Evolutionary conservation across 2,797 vertebrate genomes (phyloP).

Genomic region (Sebastes umbrosus): DNA sequence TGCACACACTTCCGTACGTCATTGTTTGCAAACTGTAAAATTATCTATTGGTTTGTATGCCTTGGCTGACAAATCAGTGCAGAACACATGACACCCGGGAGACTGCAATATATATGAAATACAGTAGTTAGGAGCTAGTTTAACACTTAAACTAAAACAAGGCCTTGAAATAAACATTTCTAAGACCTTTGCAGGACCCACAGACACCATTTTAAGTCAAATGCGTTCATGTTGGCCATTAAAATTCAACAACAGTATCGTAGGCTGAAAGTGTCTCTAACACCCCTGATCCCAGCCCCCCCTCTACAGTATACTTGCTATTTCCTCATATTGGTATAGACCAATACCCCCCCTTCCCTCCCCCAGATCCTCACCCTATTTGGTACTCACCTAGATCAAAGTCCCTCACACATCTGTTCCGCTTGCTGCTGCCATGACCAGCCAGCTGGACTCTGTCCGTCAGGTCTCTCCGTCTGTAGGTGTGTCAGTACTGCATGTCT

Average conservation of each 20-base stretch:
- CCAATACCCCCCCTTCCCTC: slow-evolving; percentile 1
- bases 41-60: background rate
- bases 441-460: slow-evolving; percentile 76
- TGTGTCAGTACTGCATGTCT: slow-evolving; percentile 54
- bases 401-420: slow-evolving; percentile 78
- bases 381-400: slow-evolving; percentile 81
- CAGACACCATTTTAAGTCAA: background rate
- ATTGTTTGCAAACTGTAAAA: no score
- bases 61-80: background rate
- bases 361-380: slow-evolving; percentile 53
- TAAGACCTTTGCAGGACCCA: background rate
- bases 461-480: slow-evolving; percentile 60
- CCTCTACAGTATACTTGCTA: slow-evolving; percentile 3
- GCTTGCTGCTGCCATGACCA: slow-evolving; percentile 59
- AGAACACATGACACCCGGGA: background rate
- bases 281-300: no score
- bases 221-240: background rate
- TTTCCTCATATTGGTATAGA: slow-evolving; percentile 45
- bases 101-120: background rate
- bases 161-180: background rate
- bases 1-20: no score
- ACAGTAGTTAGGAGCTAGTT: background rate
- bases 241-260: background rate
- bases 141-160: background rate
- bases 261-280: background rate